Conservation (phyloP, 2,113 vertebrate species). For the Telmatochromis brichardi region DNA sequence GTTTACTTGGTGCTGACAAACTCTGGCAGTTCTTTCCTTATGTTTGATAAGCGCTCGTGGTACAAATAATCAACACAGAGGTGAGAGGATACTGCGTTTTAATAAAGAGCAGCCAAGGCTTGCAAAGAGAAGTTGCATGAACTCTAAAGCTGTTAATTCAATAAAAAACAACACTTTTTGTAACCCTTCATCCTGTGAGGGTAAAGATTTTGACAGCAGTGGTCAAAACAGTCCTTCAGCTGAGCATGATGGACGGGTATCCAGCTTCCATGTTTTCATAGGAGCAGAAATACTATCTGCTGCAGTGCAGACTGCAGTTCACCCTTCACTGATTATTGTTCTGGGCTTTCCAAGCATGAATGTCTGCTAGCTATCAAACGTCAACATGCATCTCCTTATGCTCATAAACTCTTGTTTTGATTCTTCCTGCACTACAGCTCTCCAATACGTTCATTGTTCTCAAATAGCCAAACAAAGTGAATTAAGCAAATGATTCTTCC, state of each 20-base stretch:
- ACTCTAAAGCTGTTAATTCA: neutral
- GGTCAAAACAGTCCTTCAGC: slow-evolving; percentile 2
- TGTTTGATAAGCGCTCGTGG: neutral
- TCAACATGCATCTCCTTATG: slow-evolving; percentile 34
- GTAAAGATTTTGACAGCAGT: neutral
- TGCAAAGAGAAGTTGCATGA: neutral
- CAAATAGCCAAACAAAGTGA: neutral
- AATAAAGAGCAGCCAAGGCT: neutral
- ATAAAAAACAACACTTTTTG: neutral
- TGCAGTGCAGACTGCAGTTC: neutral
- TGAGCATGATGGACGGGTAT: neutral
- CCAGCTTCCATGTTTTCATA: neutral
- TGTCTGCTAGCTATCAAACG: slow-evolving; percentile 20
- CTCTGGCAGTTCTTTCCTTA: neutral
- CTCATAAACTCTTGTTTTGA: neutral
- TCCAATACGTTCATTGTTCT: neutral
- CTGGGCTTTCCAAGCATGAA: slow-evolving; percentile 1
- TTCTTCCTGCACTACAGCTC: neutral
- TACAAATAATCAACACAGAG: neutral
- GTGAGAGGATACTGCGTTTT: neutral
- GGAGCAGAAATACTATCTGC: neutral
- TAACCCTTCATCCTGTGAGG: neutral
- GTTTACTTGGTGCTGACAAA: neutral
- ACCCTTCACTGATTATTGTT: slow-evolving; percentile 15
- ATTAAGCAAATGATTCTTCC: neutral